Conservation (phyloP, 2,797 vertebrate species). For the Anabas testudineus region DNA sequence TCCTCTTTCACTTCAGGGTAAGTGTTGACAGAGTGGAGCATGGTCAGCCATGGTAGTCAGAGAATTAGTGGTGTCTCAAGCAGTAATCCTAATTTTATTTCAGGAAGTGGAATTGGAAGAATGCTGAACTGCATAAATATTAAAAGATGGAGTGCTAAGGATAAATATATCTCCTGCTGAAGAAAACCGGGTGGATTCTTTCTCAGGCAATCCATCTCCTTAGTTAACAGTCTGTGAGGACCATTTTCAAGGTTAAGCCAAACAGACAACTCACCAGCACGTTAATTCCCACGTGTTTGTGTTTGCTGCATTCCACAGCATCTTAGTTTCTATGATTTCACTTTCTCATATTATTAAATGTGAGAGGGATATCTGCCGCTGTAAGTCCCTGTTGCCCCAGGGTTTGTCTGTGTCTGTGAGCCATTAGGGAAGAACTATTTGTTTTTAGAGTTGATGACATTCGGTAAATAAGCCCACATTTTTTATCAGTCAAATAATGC, state of each 20-base stretch:
- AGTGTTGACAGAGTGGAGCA: slow-evolving; percentile 39
- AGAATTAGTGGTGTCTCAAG: slow-evolving; percentile 40
- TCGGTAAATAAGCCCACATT: slow-evolving; percentile 43
- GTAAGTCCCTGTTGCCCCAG: slow-evolving; percentile 19
- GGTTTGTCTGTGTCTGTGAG: slow-evolving; percentile 38
- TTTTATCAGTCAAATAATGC: slow-evolving; percentile 55
- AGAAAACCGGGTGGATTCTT: slow-evolving; percentile 43
- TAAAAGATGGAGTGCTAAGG: slow-evolving; percentile 59
- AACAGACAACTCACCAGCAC: slow-evolving; percentile 48
- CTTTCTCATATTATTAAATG: slow-evolving; percentile 37
- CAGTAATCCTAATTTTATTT: slow-evolving; percentile 63
- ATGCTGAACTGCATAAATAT: slow-evolving; percentile 75
- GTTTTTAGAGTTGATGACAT: slow-evolving; percentile 43
- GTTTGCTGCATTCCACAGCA: slow-evolving; percentile 32
- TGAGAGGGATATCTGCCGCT: slow-evolving; percentile 41
- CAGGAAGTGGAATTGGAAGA: slow-evolving; percentile 70
- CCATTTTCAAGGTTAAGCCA: slow-evolving; percentile 36
- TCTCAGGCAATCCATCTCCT: slow-evolving; percentile 32
- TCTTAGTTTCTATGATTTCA: slow-evolving; percentile 36
- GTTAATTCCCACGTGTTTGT: slow-evolving; percentile 35
- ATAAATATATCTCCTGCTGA: slow-evolving; percentile 57
- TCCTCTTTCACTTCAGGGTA: slow-evolving; percentile 26
- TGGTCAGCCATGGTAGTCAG: slow-evolving; percentile 40
- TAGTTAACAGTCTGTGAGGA: slow-evolving; percentile 40
- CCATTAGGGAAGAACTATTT: slow-evolving; percentile 42